Base-by-base conservation (phyloP, 2,888 invertebrate species). In the Brachypalpus laphriformis region DNA sequence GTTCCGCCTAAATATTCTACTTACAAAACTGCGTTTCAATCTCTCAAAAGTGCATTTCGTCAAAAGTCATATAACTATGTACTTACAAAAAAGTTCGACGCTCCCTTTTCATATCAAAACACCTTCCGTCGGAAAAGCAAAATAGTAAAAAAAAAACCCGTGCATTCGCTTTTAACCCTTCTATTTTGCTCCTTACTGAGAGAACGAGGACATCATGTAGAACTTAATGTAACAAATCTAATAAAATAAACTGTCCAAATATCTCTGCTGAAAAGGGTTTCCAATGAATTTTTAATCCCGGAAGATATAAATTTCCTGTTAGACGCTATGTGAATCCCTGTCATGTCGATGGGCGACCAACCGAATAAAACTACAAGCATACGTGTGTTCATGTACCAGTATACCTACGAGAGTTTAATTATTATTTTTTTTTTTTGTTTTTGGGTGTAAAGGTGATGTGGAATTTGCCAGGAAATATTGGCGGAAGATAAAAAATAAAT, bases 181-280 rank as follows among this genome's bases (percentile, higher is more conserved):
- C 18, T 42, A 18, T 37, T 45, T 37, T 37, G 3, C 37, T 34
- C 51, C 59, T 5, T 54, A 22, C 22, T 18, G 51, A 11, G 51
- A 31, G 51, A 59, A 59, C 31, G 16, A 42, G 70, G 77, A 77
- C 68, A 61, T 63, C 70, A 47, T 78, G 56, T 56, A 56, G 28
- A 61, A 77, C 61, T 54, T 77, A 63, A 70, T 77, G 77, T 70
- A 61, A 78, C 65, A 78, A 78, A 78, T 72, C 78, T 72, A 72
- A 72, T 78, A 78, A 78, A 78, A 78, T 78, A 72, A 70, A 72
- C 72, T 78, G 72, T 72, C 78, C 65, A 78, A 72, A 80, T 65
- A 80, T 51, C 65, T 66, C 47, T 31, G 51, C 72, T 80, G 72
- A 80, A 80, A 80, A 72, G 80, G 80, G 72, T 72, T 80, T 66